These are phyloP conservation scores for Nicator chloris DNA, from an alignment of 2,113 vertebrate genomes.

Conservation along the genomic window DNA sequence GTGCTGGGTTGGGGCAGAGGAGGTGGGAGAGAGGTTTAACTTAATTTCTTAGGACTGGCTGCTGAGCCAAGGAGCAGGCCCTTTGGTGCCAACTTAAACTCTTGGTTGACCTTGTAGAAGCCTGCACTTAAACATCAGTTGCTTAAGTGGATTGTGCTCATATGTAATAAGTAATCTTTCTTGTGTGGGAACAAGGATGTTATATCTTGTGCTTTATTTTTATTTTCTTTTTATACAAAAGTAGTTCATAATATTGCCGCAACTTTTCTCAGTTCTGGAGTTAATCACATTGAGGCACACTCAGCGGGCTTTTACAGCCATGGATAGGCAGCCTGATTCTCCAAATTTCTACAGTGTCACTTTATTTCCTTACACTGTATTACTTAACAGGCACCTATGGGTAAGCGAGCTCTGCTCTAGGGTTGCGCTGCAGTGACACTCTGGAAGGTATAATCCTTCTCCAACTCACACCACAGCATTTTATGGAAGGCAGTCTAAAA, in stretches of 20 bases:
- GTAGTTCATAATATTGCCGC: background rate
- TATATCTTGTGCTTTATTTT: background rate
- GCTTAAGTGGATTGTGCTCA: background rate
- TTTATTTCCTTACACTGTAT: background rate
- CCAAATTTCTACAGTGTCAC: background rate
- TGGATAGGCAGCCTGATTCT: background rate
- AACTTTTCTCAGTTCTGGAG: background rate
- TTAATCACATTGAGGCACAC: fast-evolving
- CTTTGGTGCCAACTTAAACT: background rate
- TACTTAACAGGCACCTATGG: background rate
- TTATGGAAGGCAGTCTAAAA: background rate
- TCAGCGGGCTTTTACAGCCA: background rate
- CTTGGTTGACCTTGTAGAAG: background rate
- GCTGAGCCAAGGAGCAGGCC: background rate
- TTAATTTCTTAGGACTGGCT: background rate
- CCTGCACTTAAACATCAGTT: background rate
- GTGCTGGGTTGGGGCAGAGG: background rate
- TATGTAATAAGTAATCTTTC: background rate
- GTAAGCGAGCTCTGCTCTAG: background rate
- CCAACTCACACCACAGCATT: background rate
- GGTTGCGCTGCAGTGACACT: background rate
- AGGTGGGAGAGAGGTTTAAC: background rate
- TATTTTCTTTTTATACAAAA: background rate
- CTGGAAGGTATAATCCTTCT: background rate
- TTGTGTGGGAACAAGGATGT: background rate